Evolutionary conservation across 2,888 invertebrate species (phyloP).

Genomic region (Electrophaes corylata): DNA sequence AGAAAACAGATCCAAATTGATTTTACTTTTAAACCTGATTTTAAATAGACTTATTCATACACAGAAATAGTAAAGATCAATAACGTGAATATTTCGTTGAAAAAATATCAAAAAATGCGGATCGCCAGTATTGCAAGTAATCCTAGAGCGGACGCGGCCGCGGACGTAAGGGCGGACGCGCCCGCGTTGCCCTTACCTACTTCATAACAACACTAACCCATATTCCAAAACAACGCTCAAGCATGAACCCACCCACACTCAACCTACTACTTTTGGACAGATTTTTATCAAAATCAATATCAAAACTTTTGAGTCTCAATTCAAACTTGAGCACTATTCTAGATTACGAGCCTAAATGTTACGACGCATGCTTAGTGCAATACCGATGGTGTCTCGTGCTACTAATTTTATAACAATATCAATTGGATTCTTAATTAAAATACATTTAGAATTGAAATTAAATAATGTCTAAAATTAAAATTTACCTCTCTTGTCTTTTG

Average conservation of each 20-base stretch:
- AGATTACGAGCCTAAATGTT: slow-evolving; percentile 44
- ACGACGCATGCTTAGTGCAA: slow-evolving; percentile 64
- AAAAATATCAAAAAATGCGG: slow-evolving; percentile 81
- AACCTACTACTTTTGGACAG: neutral
- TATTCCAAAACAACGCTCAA: neutral
- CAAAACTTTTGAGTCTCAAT: neutral
- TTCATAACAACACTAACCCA: slow-evolving; percentile 63
- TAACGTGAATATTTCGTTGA: slow-evolving; percentile 79
- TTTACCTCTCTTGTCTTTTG: slow-evolving; percentile 66
- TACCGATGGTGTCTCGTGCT: slow-evolving; percentile 69
- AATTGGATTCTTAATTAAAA: slow-evolving; percentile 76
- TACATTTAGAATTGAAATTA: slow-evolving; percentile 69
- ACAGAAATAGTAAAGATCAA: slow-evolving; percentile 76
- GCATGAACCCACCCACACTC: neutral
- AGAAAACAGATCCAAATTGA: slow-evolving; percentile 82
- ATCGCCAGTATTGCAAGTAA: slow-evolving; percentile 67
- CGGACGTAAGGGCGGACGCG: slow-evolving; percentile 7
- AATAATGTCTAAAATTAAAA: slow-evolving; percentile 68
- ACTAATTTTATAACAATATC: no score
- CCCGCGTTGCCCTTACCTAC: slow-evolving; percentile 51
- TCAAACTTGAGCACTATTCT: neutral
- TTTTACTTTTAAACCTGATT: slow-evolving; percentile 79
- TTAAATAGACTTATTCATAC: slow-evolving; percentile 75
- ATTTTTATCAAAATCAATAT: neutral
- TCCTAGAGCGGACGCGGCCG: slow-evolving; percentile 46